Base-by-base conservation (phyloP, 1,140 invertebrate species). In the Schlechtendalia chinensis region DNA sequence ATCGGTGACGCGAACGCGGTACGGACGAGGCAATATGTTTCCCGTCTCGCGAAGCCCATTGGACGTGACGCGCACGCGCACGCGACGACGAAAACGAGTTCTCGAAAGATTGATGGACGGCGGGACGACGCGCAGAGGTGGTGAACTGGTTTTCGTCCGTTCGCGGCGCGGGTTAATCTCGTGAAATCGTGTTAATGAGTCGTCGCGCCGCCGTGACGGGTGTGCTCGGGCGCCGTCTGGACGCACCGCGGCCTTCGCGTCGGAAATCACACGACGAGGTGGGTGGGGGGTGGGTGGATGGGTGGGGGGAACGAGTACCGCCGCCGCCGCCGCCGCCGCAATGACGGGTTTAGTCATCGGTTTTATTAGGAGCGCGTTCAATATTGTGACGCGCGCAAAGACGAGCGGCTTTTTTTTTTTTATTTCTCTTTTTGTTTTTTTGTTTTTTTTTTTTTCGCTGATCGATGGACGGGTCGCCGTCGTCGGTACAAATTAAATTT, bases 111-210 rank as follows among this genome's bases (percentile, higher is more conserved):
- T 77, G 74, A 77, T 77, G 29, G 72, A 77, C 56, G 74, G 27
- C 50, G 47, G 54, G 27, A n/a, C n/a, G n/a, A n/a, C n/a, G n/a
- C n/a, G n/a, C n/a, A 14, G 12, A 69, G 22, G 67, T 6, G 67
- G 14, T 6, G 11, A 69, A 69, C 71, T 74, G 71, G 71, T 74
- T 74, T 74, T 39, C 53, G 54, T 58, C 67, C 12, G 45, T 22
- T 14, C 1, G 32, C 29, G 16, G 27, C 59, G 59, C 5, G 16
- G 1, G 59, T 63, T 29, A 1, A 22, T 61, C 29, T 77, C 45
- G 74, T 61, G 74, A 77, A 77, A 77, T 77, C 74, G 53, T n/a
- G n/a, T 77, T 77, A 77, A 77, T 77, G 74, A 77, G 29, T n/a
- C 11, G n/a, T n/a, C 45, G 32, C 22, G n/a, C n/a, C n/a, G n/a